Evolutionary conservation across 2,797 vertebrate genomes (phyloP).

Genomic region (Lacerta agilis): DNA sequence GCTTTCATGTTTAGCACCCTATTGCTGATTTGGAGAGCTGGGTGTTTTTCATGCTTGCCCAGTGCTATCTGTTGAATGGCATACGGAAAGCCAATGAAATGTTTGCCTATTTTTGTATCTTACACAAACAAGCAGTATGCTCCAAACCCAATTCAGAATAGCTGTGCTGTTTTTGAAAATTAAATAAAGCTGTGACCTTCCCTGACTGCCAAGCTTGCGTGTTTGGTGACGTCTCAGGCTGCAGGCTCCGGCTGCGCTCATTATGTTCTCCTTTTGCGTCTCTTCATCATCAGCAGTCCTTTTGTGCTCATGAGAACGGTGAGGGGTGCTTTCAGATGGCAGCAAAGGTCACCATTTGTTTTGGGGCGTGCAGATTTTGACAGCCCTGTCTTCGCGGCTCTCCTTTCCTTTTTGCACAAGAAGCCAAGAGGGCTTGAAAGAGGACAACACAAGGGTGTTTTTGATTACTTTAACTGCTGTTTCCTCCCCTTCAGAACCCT

Average conservation of each 20-base stretch:
- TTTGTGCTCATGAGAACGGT: neutral
- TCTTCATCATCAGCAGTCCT: conserved; percentile 31
- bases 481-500: neutral
- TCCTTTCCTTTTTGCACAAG: conserved; percentile 21
- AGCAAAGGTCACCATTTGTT: conserved; percentile 6
- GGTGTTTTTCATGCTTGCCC: conserved; percentile 4
- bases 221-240: conserved; percentile 14
- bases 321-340: conserved; percentile 22
- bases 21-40: conserved; percentile 14
- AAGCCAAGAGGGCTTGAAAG: neutral
- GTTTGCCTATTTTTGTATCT: conserved; percentile 35
- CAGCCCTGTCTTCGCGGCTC: conserved; percentile 1
- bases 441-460: neutral
- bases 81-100: conserved; percentile 18
- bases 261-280: conserved; percentile 34
- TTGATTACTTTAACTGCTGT: neutral
- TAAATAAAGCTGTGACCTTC: neutral
- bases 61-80: conserved; percentile 8
- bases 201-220: conserved; percentile 1
- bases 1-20: conserved; percentile 3
- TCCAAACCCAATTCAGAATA: conserved; percentile 25
- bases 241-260: neutral
- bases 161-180: conserved; percentile 33
- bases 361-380: neutral
- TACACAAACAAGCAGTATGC: neutral